These are phyloP conservation scores for Tretioscincus oriximinensis DNA, from an alignment of 2,113 vertebrate species.

Conservation along the genomic window DNA sequence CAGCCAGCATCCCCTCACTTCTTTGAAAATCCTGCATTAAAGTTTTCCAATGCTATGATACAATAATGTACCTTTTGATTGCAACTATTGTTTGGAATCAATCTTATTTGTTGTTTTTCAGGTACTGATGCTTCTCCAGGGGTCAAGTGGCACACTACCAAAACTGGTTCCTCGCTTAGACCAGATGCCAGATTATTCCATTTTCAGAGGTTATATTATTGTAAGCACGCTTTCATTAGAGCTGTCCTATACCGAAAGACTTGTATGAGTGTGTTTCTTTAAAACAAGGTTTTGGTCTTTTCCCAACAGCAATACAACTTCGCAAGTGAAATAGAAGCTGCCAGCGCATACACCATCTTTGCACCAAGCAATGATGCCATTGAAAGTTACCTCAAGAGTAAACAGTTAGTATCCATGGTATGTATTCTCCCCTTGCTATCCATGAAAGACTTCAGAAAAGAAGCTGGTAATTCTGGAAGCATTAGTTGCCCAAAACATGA, in stretches of 20 bases:
- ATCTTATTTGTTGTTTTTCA: conserved; percentile 49
- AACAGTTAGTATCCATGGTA: conserved; percentile 75
- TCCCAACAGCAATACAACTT: conserved; percentile 80
- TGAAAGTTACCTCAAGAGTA: conserved; percentile 74
- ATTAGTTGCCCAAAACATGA: too few species aligned
- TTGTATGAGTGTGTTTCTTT: background rate
- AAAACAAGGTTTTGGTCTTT: conserved; percentile 24
- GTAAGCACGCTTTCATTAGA: conserved; percentile 65
- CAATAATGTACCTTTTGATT: background rate
- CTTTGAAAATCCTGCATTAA: background rate
- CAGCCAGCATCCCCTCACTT: background rate
- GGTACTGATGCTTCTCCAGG: conserved; percentile 82
- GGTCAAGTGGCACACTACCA: conserved; percentile 72
- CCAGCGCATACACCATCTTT: conserved; percentile 82
- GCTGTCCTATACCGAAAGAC: background rate
- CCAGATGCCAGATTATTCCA: conserved; percentile 82
- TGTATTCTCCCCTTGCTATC: conserved; percentile 28
- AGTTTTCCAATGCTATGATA: too few species aligned
- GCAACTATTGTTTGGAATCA: background rate
- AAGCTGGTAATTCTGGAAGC: background rate
- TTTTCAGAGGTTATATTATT: conserved; percentile 82
- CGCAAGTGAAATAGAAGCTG: conserved; percentile 74
- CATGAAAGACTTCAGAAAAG: background rate
- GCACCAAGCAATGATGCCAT: conserved; percentile 84
- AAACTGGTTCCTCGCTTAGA: conserved; percentile 76